These are phyloP conservation scores for Crossocerus cetratus DNA, from an alignment of 2,888 invertebrate genomes.

Conservation along the genomic window DNA sequence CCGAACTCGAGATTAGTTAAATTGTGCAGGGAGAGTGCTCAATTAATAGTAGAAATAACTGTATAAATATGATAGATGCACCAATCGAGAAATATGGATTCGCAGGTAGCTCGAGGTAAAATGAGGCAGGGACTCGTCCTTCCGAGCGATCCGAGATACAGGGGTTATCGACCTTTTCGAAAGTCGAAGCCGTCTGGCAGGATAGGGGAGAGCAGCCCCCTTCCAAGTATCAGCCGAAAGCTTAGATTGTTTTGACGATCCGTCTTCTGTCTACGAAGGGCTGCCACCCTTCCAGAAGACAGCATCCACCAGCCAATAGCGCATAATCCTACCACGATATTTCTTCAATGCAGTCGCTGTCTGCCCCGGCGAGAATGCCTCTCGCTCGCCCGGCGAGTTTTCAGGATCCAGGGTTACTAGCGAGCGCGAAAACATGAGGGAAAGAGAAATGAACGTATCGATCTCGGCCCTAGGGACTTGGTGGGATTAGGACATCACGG, in stretches of 20 bases:
- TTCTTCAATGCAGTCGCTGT: background rate
- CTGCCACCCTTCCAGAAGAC: background rate
- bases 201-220: background rate
- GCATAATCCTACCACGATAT: no score
- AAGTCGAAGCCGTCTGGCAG: constrained; percentile 1
- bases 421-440: constrained; percentile 50
- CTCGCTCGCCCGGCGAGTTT: constrained; percentile 7
- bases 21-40: no score
- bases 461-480: constrained; percentile 69
- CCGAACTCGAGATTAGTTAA: no score
- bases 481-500: constrained; percentile 66
- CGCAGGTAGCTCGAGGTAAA: no score
- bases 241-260: constrained; percentile 1
- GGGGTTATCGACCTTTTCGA: background rate
- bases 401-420: constrained; percentile 41
- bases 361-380: background rate
- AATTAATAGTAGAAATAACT: no score
- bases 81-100: no score
- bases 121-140: background rate
- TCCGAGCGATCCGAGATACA: background rate
- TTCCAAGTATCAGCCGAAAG: background rate
- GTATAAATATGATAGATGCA: no score
- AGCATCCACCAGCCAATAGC: no score
- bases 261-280: background rate
- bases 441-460: constrained; percentile 69